phyloP scores from a whole-genome alignment of 1,140 invertebrate genomes.

The Saccostrea echinata region DNA sequence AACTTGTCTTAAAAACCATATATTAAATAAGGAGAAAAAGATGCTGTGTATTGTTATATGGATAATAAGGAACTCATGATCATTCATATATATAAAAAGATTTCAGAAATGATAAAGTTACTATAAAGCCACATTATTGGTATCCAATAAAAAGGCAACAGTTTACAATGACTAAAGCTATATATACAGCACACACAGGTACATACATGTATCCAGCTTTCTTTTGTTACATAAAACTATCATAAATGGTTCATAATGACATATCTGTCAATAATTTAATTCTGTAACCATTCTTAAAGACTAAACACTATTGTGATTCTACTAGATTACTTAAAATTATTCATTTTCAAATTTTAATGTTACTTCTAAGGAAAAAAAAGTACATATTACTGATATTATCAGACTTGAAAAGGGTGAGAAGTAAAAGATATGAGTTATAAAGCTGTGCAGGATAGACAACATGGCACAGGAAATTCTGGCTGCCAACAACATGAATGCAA shows the following conservation, averaged over 20 bases:
- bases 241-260: neutral
- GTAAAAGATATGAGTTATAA: neutral
- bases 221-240: neutral
- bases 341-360: no score
- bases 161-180: neutral
- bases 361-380: no score
- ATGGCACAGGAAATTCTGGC: conserved; percentile 4
- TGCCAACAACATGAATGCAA: conserved; percentile 14
- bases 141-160: neutral
- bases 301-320: no score
- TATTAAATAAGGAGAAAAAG: no score
- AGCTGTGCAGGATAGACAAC: conserved; percentile 35
- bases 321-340: no score
- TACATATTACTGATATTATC: no score
- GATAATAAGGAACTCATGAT: no score
- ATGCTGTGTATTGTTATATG: no score
- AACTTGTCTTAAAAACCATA: no score
- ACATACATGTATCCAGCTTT: neutral
- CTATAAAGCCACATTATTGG: neutral
- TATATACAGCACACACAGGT: neutral
- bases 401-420: no score
- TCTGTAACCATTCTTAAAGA: no score
- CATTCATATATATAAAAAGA: neutral
- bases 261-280: neutral
- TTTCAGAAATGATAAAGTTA: neutral